A percentile compares a stretch with the other conserved stretches of the same genome.
Conservation (phyloP, 2,888 invertebrate genomes). For the Lagria hirta region DNA sequence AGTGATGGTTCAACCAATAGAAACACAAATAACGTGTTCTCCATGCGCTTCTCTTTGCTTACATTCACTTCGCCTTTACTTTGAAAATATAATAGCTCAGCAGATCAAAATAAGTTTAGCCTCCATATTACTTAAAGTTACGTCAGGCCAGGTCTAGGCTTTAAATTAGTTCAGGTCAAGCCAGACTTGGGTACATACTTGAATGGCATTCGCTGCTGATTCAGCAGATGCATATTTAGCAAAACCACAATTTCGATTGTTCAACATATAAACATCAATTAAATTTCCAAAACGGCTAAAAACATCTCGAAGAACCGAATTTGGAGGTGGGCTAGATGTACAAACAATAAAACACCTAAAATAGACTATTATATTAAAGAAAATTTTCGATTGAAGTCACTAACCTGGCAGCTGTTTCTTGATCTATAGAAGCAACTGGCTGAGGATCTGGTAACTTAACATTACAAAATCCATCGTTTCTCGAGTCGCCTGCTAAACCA, state of each 20-base stretch:
- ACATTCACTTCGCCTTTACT: no score
- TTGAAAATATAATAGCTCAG: background rate
- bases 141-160: background rate
- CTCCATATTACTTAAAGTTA: background rate
- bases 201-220: conserved; percentile 76
- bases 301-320: conserved; percentile 78
- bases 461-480: conserved; percentile 54
- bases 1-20: no score
- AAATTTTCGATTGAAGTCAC: conserved; percentile 15
- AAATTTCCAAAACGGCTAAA: conserved; percentile 90
- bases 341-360: conserved; percentile 66
- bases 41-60: no score
- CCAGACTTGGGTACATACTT: conserved; percentile 53
- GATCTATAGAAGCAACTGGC: conserved; percentile 69
- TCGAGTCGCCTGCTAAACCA: conserved; percentile 7
- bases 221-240: conserved; percentile 78
- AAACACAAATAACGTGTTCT: no score
- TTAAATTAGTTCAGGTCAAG: no score
- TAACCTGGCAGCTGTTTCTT: conserved; percentile 64
- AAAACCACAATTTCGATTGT: conserved; percentile 90
- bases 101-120: background rate
- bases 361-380: background rate
- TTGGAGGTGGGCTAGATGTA: conserved; percentile 68
- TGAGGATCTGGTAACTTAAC: conserved; percentile 73
- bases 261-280: conserved; percentile 86